These are phyloP conservation scores for Pseudomyrmex flavicornis DNA, from an alignment of 1,140 invertebrate species.

Conservation along the genomic window DNA sequence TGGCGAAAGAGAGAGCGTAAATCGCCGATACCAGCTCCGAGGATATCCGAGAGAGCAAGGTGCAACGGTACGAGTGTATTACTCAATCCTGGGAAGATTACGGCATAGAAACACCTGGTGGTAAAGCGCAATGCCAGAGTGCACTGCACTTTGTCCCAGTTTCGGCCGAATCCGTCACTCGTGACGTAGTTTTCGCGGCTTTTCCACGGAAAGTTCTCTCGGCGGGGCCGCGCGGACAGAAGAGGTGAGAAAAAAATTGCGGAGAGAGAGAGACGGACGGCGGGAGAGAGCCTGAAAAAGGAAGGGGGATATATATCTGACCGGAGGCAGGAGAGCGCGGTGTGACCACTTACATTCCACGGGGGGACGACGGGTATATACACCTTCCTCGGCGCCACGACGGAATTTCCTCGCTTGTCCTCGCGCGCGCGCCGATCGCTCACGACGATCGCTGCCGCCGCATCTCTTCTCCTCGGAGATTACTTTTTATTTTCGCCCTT, in stretches of 20 bases:
- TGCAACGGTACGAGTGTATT: slow-evolving; percentile 80
- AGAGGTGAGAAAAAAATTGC: slow-evolving; percentile 9
- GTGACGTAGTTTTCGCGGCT: slow-evolving; percentile 84
- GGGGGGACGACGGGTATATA: slow-evolving; percentile 1
- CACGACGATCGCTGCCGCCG: slow-evolving; percentile 32
- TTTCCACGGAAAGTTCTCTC: slow-evolving; percentile 71
- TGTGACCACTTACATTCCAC: slow-evolving; percentile 69
- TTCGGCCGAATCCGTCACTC: slow-evolving; percentile 83
- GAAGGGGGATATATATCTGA: neutral
- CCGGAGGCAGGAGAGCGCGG: neutral
- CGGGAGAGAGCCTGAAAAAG: neutral
- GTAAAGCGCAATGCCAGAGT: slow-evolving; percentile 85
- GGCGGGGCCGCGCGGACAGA: slow-evolving; percentile 17
- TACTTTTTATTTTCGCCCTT: slow-evolving; percentile 13
- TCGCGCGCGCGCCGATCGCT: slow-evolving; percentile 7
- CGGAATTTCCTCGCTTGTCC: slow-evolving; percentile 46
- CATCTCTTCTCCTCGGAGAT: slow-evolving; percentile 41
- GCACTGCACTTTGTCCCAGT: slow-evolving; percentile 85
- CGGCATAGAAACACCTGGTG: slow-evolving; percentile 84
- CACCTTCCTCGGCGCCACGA: slow-evolving; percentile 52
- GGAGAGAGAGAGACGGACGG: neutral
- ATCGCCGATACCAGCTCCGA: slow-evolving; percentile 17
- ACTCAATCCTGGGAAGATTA: slow-evolving; percentile 84
- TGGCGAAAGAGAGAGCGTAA: slow-evolving; percentile 21
- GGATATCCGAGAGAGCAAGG: slow-evolving; percentile 66